Percentiles rank a stretch among this genome's conserved stretches.
Conservation (phyloP, 1,140 invertebrate genomes). For the Euwallacea similis region DNA sequence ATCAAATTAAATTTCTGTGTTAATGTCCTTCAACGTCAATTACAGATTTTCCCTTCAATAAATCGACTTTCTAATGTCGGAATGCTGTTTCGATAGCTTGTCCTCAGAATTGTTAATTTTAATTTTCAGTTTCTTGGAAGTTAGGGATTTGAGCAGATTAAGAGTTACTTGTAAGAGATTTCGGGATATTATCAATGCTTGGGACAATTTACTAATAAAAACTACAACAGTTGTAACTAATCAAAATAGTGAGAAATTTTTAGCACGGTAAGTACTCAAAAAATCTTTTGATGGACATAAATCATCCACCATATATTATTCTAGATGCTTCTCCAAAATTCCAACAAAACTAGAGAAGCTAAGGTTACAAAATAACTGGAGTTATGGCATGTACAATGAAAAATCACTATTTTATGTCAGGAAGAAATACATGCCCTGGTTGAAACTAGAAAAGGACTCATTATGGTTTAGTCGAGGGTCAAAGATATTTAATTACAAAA, state of each 20-base stretch:
- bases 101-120: slow-evolving; percentile 45
- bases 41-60: too few relatives aligned
- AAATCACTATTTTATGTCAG: slow-evolving; percentile 36
- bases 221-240: slow-evolving; percentile 41
- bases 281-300: too few relatives aligned
- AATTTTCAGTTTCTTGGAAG: slow-evolving; percentile 45
- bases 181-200: slow-evolving; percentile 41
- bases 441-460: slow-evolving; percentile 39
- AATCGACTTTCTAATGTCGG: slow-evolving; percentile 27
- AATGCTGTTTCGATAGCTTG: slow-evolving; percentile 29
- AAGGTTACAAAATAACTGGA: slow-evolving; percentile 46
- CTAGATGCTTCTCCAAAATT: slow-evolving; percentile 40
- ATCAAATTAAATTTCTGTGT: too few relatives aligned
- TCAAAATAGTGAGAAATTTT: slow-evolving; percentile 42
- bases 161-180: slow-evolving; percentile 43
- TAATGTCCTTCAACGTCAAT: too few relatives aligned
- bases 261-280: slow-evolving; percentile 33
- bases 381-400: slow-evolving; percentile 42
- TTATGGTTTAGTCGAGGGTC: slow-evolving; percentile 44
- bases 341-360: slow-evolving; percentile 40
- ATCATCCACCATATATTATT: slow-evolving; percentile 9
- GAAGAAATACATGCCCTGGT: slow-evolving; percentile 42
- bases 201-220: slow-evolving; percentile 38
- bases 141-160: slow-evolving; percentile 42
- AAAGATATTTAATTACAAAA: slow-evolving; percentile 40